phyloP scores from a whole-genome alignment of 2,888 invertebrate genomes.

The Agrotis puta region DNA sequence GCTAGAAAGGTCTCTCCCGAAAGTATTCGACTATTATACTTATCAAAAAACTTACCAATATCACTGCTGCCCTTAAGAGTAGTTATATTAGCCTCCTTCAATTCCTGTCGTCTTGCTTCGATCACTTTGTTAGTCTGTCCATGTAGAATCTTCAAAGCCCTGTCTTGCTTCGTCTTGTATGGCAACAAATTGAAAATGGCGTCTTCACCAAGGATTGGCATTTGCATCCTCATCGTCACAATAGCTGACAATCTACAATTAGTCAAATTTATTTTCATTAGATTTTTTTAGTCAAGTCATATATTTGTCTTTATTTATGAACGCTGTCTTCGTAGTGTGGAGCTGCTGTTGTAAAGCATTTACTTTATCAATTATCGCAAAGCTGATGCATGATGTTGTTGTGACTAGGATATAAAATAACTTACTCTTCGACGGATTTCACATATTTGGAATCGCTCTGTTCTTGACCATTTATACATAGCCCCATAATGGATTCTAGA shows the following conservation, averaged over 20 bases:
- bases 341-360: not conserved
- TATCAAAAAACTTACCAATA: conserved; percentile 73
- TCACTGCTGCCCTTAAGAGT: conserved; percentile 69
- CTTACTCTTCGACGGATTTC: conserved; percentile 93
- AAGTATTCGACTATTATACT: no score
- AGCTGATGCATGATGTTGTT: not conserved
- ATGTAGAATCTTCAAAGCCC: conserved; percentile 85
- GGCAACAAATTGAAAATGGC: conserved; percentile 87
- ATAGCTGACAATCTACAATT: conserved; percentile 73
- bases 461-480: conserved; percentile 93
- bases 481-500: conserved; percentile 96
- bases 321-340: not conserved
- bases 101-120: conserved; percentile 77
- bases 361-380: not conserved
- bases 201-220: conserved; percentile 78
- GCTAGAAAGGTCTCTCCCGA: no score
- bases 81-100: conserved; percentile 77
- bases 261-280: not conserved
- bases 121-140: conserved; percentile 86
- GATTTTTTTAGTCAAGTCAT: not conserved
- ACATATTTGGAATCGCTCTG: conserved; percentile 94
- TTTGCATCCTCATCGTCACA: conserved; percentile 77
- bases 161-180: conserved; percentile 90
- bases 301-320: not conserved
- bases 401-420: not conserved